Conservation (phyloP, 2,888 invertebrate genomes). For the Thumatha senex region DNA sequence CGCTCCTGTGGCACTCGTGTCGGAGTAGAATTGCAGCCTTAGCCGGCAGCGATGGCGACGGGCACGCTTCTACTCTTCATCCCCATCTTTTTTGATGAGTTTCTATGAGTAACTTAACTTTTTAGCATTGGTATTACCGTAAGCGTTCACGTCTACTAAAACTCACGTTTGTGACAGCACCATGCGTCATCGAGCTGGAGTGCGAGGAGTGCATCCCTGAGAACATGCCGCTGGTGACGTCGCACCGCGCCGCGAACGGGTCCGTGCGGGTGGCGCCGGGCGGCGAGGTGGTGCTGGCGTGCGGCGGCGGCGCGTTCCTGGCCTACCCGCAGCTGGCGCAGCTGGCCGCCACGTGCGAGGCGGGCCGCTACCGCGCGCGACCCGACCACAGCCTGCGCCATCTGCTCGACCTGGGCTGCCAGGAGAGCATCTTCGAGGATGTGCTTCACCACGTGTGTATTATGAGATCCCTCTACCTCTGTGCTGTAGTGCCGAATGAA, state of each 20-base stretch:
- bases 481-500: too few relatives aligned
- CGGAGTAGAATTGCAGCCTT: too few relatives aligned
- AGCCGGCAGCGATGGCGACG: too few relatives aligned
- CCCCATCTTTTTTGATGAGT: too few relatives aligned
- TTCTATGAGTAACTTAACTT: too few relatives aligned
- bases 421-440: constrained; percentile 71
- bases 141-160: too few relatives aligned
- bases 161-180: constrained; percentile 26
- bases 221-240: constrained; percentile 71
- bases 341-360: constrained; percentile 54
- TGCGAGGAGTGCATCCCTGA: constrained; percentile 75
- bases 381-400: constrained; percentile 49
- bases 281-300: constrained; percentile 57
- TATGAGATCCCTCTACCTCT: background rate
- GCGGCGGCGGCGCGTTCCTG: constrained; percentile 63
- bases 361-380: constrained; percentile 54
- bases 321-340: constrained; percentile 53
- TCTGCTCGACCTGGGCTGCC: constrained; percentile 73
- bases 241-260: constrained; percentile 53
- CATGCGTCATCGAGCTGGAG: constrained; percentile 66
- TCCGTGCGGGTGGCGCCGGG: constrained; percentile 47
- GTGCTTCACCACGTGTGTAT: constrained; percentile 61
- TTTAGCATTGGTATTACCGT: too few relatives aligned
- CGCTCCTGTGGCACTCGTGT: too few relatives aligned
- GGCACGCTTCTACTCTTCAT: too few relatives aligned